phyloP scores from a whole-genome alignment of 2,888 invertebrate genomes.

The Poecilus cupreus region DNA sequence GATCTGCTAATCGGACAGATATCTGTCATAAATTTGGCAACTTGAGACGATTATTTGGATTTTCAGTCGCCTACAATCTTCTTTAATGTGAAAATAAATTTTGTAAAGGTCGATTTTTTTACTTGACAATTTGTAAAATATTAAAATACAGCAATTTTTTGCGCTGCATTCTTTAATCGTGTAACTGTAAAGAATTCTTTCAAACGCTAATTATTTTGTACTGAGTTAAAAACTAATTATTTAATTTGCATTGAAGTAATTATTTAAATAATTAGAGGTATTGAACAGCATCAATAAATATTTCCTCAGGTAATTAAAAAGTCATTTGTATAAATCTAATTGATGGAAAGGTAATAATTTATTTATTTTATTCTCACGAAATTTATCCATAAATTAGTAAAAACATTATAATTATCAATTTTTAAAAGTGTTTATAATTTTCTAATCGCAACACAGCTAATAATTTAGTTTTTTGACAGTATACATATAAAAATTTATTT shows the following conservation, averaged over 20 bases:
- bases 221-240: not conserved
- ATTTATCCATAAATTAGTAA: not conserved
- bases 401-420: not conserved
- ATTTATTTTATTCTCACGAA: not conserved
- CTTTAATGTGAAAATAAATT: not conserved
- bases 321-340: not conserved
- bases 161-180: not conserved
- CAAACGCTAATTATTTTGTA: too few species aligned
- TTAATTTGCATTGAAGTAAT: not conserved
- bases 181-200: conserved; percentile 6
- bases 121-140: not conserved
- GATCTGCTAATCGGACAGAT: conserved; percentile 8
- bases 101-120: conserved; percentile 8
- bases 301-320: not conserved
- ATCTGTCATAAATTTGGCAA: not conserved
- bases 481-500: not conserved
- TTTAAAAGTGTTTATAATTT: not conserved
- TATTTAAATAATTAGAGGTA: not conserved
- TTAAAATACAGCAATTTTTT: not conserved
- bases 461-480: not conserved
- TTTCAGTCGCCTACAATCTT: not conserved
- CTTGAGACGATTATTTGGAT: not conserved
- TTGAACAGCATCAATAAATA: not conserved
- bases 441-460: not conserved
- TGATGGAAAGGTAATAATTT: not conserved